Percentiles rank a stretch among this genome's conserved stretches.
These are phyloP conservation scores for Odontomyia ornata DNA, from an alignment of 2,888 invertebrate genomes.

Conservation along the genomic window DNA sequence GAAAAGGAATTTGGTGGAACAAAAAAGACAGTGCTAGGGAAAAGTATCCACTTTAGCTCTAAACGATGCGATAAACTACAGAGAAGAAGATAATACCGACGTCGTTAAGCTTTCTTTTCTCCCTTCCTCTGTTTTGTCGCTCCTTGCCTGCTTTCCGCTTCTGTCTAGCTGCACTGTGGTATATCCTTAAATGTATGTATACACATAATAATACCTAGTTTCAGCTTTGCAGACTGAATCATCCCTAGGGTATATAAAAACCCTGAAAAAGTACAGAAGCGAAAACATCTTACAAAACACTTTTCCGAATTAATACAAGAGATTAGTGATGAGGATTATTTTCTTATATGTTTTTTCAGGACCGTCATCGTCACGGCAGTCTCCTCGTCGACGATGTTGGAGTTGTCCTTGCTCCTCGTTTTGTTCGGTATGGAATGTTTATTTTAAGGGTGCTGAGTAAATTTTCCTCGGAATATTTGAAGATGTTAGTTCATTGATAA, in stretches of 20 bases:
- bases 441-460: not conserved
- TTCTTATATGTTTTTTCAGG: slow-evolving; percentile 40
- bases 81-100: slow-evolving; percentile 30
- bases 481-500: too few species aligned
- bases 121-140: not conserved
- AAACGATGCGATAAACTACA: slow-evolving; percentile 41
- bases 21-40: slow-evolving; percentile 20
- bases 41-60: slow-evolving; percentile 35
- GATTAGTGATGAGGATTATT: slow-evolving; percentile 47
- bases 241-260: slow-evolving; percentile 12
- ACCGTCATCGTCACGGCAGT: not conserved
- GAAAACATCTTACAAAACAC: slow-evolving; percentile 48
- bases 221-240: slow-evolving; percentile 30
- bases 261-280: slow-evolving; percentile 30
- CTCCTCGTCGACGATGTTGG: too few species aligned
- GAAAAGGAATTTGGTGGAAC: slow-evolving; percentile 1
- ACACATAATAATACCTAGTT: slow-evolving; percentile 11
- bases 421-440: not conserved
- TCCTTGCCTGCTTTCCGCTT: not conserved
- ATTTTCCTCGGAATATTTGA: too few species aligned
- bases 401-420: not conserved
- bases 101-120: slow-evolving; percentile 11
- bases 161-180: slow-evolving; percentile 19
- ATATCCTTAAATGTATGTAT: not conserved
- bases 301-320: slow-evolving; percentile 48